Percentiles rank a stretch among this genome's conserved stretches.
phyloP scores from a whole-genome alignment of 2,888 invertebrate species.

The Hoplodrina blanda region DNA sequence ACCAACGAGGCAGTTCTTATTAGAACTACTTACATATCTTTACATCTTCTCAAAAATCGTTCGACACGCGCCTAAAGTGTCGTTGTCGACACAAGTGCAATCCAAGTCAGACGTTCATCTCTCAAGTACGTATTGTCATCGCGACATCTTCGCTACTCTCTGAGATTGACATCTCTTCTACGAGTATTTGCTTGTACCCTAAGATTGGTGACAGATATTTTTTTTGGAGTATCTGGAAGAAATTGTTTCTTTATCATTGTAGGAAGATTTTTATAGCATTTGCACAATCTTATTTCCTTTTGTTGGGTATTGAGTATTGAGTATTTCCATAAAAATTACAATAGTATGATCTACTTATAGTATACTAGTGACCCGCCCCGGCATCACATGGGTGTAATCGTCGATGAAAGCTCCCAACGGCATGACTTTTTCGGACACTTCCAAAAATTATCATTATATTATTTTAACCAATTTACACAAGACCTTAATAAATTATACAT shows the following conservation, averaged over 20 bases:
- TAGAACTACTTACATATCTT: neutral
- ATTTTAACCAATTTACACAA: no score
- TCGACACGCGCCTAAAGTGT: slow-evolving; percentile 14
- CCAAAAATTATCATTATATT: no score
- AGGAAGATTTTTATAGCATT: neutral
- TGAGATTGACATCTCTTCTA: slow-evolving; percentile 51
- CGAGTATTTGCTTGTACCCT: slow-evolving; percentile 58
- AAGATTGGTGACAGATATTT: slow-evolving; percentile 40
- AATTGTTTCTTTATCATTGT: slow-evolving; percentile 5
- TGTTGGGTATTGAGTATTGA: no score
- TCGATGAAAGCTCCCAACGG: no score
- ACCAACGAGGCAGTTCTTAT: no score
- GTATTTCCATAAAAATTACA: no score
- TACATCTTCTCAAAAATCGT: slow-evolving; percentile 16
- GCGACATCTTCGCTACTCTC: slow-evolving; percentile 49
- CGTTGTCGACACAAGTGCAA: slow-evolving; percentile 40
- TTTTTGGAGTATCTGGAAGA: slow-evolving; percentile 16
- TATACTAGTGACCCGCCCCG: no score
- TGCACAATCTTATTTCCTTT: no score
- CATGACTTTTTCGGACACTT: no score
- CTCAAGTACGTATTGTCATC: slow-evolving; percentile 53
- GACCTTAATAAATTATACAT: no score
- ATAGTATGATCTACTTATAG: no score
- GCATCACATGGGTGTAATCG: no score
- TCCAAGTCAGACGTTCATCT: slow-evolving; percentile 47